These are phyloP conservation scores for Caerostris darwini DNA, from an alignment of 1,140 invertebrate species.

Conservation along the genomic window DNA sequence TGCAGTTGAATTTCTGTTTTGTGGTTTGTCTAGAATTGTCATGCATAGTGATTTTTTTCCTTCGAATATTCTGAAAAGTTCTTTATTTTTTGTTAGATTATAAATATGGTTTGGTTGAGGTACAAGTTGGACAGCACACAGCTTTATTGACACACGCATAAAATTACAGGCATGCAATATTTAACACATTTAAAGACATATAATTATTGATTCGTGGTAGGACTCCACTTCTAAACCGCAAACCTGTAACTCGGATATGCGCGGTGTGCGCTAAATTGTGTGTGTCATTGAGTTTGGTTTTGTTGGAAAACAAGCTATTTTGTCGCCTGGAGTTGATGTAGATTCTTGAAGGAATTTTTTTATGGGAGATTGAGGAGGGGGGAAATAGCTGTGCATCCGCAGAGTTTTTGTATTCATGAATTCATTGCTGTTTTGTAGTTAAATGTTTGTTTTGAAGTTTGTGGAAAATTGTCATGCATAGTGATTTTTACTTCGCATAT, in stretches of 20 bases:
- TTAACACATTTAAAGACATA: too few relatives aligned
- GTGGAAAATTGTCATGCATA: not conserved
- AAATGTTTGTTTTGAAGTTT: not conserved
- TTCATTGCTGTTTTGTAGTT: not conserved
- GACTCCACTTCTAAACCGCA: too few relatives aligned
- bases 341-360: too few relatives aligned
- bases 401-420: not conserved
- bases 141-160: too few relatives aligned
- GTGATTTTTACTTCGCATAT: not conserved
- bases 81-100: not conserved
- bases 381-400: too few relatives aligned
- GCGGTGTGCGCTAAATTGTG: too few relatives aligned
- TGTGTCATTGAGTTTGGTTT: slow-evolving; percentile 16
- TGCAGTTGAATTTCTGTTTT: not conserved
- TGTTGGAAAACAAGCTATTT: not conserved
- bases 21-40: not conserved
- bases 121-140: not conserved
- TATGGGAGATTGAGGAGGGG: too few relatives aligned
- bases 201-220: too few relatives aligned
- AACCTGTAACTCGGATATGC: too few relatives aligned
- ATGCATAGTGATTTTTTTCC: not conserved
- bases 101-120: not conserved
- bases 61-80: not conserved
- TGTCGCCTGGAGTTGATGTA: not conserved
- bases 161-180: too few relatives aligned